Evolutionary conservation across 2,113 vertebrate species (phyloP), one percentile per base, ranked within the genome.

Genomic region (Psettodes erumei): DNA sequence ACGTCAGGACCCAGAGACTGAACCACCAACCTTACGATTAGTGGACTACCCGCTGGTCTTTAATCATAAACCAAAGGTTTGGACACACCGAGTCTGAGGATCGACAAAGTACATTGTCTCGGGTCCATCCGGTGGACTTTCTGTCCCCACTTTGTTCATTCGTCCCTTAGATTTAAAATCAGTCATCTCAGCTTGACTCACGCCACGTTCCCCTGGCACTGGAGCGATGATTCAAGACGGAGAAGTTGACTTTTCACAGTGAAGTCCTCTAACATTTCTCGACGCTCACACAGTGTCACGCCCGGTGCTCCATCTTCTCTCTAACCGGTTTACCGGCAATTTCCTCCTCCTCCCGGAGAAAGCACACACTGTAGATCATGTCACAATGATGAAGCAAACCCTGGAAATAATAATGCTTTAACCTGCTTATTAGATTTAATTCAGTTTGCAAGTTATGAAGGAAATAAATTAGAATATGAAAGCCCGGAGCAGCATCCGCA

Each of bases 401-500:
- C 30, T 19, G 28, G 6, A 73, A 71, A 83, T 61, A 77, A 62
- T 53, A 62, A 32, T 28, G 28, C 30, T 47, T 48, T 38, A 71
- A 72, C 18, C 33, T 71, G 61, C 48, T 69, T 71, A 74, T 83
- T 83, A 76, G 1, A 38, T 4, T 25, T 45, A 51, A 81, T 58
- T 56, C 42, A 63, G 23, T 78, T n/a, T 66, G 2, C 7, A 40
- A 60, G 74, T 78, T 75, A 75, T 79, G 78, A 79, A 60, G 69
- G 35, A 84, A 78, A 72, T 84, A 69, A 38, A 81, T 79, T 35
- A 81, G 70, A 28, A 27, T 50, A n/a, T 38, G 28, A 71, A 35
- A 43, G 42, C 69, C 59, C 27, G 65, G 12, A 63, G 77, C 51
- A 1, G 1, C 27, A 3, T 40, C 3, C 19, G 3, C 38, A 56